These are phyloP conservation scores for Takifugu ocellatus DNA, from an alignment of 2,797 vertebrate genomes.

Conservation along the genomic window DNA sequence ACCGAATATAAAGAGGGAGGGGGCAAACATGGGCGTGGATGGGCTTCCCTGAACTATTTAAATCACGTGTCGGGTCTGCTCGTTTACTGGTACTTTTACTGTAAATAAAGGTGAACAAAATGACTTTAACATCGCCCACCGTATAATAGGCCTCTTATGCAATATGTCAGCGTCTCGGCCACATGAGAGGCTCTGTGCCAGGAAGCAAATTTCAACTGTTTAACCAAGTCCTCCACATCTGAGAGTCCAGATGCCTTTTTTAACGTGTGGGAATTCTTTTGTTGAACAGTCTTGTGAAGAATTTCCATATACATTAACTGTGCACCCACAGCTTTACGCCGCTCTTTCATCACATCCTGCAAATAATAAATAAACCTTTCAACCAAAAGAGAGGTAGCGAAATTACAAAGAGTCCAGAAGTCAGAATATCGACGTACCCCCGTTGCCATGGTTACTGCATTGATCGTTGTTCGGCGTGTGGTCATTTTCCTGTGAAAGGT, in stretches of 20 bases:
- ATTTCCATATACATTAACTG: slow-evolving; percentile 13
- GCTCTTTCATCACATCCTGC: neutral
- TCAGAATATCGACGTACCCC: too few species aligned
- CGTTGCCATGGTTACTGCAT: too few species aligned
- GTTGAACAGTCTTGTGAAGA: slow-evolving; percentile 37
- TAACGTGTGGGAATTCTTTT: slow-evolving; percentile 35
- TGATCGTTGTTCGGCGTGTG: too few species aligned
- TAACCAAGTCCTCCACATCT: slow-evolving; percentile 43
- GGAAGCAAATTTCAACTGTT: slow-evolving; percentile 43
- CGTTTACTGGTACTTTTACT: slow-evolving; percentile 50
- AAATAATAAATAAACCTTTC: too few species aligned
- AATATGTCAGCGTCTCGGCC: slow-evolving; percentile 49
- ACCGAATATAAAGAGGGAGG: slow-evolving; percentile 1
- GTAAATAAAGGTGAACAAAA: slow-evolving; percentile 54
- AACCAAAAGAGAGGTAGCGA: too few species aligned
- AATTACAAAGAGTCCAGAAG: too few species aligned
- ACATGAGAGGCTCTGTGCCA: slow-evolving; percentile 48
- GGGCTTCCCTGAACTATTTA: slow-evolving; percentile 64
- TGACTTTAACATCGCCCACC: slow-evolving; percentile 50
- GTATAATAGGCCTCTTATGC: slow-evolving; percentile 54
- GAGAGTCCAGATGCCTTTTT: slow-evolving; percentile 27
- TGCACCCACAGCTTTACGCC: neutral
- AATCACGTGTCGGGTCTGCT: slow-evolving; percentile 28
- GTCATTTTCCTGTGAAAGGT: too few species aligned
- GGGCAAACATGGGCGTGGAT: slow-evolving; percentile 1